Conservation (phyloP, 1,140 invertebrate species). For the Hyphantria cunea region DNA sequence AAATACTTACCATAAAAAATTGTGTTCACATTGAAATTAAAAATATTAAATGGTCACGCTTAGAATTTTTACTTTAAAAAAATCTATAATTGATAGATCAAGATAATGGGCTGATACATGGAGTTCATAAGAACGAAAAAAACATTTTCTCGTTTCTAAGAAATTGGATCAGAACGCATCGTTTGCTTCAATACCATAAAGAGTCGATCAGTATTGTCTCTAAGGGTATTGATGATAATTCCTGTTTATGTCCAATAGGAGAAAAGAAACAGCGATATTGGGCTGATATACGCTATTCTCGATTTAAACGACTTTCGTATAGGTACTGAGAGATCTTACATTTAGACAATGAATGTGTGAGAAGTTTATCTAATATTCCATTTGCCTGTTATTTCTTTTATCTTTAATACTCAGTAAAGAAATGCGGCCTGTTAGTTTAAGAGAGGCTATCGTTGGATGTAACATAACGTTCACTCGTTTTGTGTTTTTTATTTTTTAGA, state of each 20-base stretch:
- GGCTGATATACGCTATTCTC: conserved; percentile 38
- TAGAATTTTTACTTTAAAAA: no score
- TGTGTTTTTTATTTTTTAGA: no score
- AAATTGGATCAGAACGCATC: conserved; percentile 44
- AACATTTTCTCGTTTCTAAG: conserved; percentile 22
- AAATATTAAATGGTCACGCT: no score
- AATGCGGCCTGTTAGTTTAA: no score
- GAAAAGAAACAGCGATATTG: conserved; percentile 38
- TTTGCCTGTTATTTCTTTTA: no score
- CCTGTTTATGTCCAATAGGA: conserved; percentile 47
- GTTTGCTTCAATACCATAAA: conserved; percentile 40
- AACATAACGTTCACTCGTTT: no score
- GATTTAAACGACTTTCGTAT: conserved; percentile 32
- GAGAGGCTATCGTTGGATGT: no score
- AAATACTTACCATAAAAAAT: no score
- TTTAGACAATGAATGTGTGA: conserved; percentile 7
- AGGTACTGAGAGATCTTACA: conserved; percentile 16
- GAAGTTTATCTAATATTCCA: no score
- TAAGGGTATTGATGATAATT: conserved; percentile 52
- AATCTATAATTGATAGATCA: not conserved
- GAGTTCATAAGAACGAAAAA: conserved; percentile 12
- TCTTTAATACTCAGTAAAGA: no score
- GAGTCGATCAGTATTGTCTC: conserved; percentile 44
- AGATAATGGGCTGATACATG: not conserved
- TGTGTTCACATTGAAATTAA: not conserved